These are phyloP conservation scores for Luscinia megarhynchos DNA, from an alignment of 2,797 vertebrate species.

Conservation along the genomic window DNA sequence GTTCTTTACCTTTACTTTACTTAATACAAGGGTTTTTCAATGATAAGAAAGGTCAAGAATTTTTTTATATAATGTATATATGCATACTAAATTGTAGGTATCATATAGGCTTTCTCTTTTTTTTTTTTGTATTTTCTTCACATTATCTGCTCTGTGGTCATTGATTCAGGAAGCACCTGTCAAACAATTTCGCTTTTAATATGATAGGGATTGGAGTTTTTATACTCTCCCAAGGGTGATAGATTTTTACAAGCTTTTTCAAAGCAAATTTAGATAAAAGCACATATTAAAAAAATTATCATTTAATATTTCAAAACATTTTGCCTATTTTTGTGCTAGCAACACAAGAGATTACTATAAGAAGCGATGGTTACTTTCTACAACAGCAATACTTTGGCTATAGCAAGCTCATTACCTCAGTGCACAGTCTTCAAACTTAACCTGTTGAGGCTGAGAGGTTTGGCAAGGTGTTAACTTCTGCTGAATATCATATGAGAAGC, in stretches of 20 bases:
- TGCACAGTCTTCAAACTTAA: not conserved
- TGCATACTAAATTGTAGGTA: not conserved
- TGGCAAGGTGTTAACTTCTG: not conserved
- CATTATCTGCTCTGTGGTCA: constrained; percentile 33
- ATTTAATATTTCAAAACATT: not conserved
- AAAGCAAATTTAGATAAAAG: constrained; percentile 58
- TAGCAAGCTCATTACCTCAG: not conserved
- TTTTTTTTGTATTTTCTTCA: not conserved
- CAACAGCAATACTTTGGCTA: not conserved
- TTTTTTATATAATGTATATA: not conserved
- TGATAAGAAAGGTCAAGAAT: not conserved
- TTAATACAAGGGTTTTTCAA: not conserved
- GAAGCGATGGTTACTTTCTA: not conserved
- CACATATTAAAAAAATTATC: not conserved
- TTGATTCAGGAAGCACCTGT: constrained; percentile 61
- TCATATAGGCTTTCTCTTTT: not conserved
- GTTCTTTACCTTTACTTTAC: not conserved
- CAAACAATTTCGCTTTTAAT: constrained; percentile 10
- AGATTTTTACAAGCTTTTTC: constrained; percentile 52
- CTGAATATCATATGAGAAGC: not conserved
- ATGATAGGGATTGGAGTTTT: not conserved
- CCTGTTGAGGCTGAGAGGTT: fast-evolving
- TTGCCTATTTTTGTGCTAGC: not conserved
- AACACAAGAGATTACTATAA: not conserved
- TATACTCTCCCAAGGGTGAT: not conserved